A percentile compares a stretch with the other conserved stretches of the same genome.
phyloP scores from a whole-genome alignment of 2,888 invertebrate species.

The Macaria notata region DNA sequence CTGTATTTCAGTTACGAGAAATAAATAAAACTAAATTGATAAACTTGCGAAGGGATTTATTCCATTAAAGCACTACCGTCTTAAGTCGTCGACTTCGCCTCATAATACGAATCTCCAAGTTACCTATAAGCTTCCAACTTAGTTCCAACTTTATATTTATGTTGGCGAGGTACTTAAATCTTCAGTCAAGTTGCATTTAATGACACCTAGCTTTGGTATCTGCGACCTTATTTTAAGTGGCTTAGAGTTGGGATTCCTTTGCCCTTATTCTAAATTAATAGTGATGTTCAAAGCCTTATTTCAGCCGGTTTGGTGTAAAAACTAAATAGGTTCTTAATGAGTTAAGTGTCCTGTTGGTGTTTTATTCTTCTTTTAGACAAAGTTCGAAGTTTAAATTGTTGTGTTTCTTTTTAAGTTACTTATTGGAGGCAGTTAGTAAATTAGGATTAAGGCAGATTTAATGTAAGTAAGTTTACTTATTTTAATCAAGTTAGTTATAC shows the following conservation, averaged over 20 bases:
- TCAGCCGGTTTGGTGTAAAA: not conserved
- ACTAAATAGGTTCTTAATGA: constrained; percentile 2
- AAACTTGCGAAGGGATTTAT: constrained; percentile 5
- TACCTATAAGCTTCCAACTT: constrained; percentile 35
- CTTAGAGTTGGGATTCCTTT: constrained; percentile 17
- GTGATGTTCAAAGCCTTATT: constrained; percentile 17
- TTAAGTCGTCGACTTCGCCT: constrained; percentile 30
- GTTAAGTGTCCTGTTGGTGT: not conserved
- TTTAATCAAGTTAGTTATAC: too few species aligned
- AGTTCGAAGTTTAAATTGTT: not conserved
- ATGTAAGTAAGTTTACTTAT: too few species aligned
- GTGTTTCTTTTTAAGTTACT: not conserved
- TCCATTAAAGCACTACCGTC: constrained; percentile 20
- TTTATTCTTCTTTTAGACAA: not conserved
- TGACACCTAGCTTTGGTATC: constrained; percentile 15
- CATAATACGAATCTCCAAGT: constrained; percentile 35
- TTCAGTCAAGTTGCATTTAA: constrained; percentile 30
- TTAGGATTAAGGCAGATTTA: too few species aligned
- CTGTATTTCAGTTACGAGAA: not conserved
- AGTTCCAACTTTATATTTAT: constrained; percentile 35
- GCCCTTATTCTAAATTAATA: constrained; percentile 10
- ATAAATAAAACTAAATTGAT: constrained; percentile 3
- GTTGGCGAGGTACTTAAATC: constrained; percentile 34
- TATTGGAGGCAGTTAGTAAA: not conserved
- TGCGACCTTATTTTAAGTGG: constrained; percentile 13